Conservation (phyloP, 2,888 invertebrate genomes). For the Pilophorus perplexus region DNA sequence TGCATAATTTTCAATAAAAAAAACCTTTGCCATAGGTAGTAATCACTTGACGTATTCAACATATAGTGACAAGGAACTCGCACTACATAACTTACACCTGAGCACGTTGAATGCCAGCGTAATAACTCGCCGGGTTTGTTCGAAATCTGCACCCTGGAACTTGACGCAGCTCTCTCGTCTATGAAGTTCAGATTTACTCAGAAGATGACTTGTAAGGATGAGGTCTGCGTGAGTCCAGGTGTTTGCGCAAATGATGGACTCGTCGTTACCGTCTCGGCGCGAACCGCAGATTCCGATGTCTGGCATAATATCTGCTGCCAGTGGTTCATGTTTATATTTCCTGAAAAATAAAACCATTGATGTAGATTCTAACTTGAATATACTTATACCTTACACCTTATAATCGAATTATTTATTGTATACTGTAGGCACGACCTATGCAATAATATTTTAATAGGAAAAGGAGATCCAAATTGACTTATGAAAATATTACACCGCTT, state of each 20-base stretch:
- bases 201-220: constrained; percentile 33
- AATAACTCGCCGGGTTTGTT: constrained; percentile 71
- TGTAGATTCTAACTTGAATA: too few species aligned
- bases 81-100: constrained; percentile 70
- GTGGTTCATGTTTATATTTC: constrained; percentile 33
- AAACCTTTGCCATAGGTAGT: too few species aligned
- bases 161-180: background rate
- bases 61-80: too few species aligned
- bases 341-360: constrained; percentile 18
- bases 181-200: constrained; percentile 17
- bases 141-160: constrained; percentile 57
- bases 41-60: too few species aligned
- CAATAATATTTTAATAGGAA: too few species aligned
- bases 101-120: constrained; percentile 72
- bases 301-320: constrained; percentile 4
- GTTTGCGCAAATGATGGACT: constrained; percentile 3
- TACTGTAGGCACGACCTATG: too few species aligned
- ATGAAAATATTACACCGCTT: too few species aligned
- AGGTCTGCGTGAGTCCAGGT: constrained; percentile 43
- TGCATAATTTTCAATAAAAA: too few species aligned
- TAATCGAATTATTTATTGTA: too few species aligned
- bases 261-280: constrained; percentile 11
- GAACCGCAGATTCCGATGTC: background rate
- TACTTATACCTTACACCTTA: too few species aligned
- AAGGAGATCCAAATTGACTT: too few species aligned